phyloP scores from a whole-genome alignment of 2,888 invertebrate genomes.

The Cephus runcator region DNA sequence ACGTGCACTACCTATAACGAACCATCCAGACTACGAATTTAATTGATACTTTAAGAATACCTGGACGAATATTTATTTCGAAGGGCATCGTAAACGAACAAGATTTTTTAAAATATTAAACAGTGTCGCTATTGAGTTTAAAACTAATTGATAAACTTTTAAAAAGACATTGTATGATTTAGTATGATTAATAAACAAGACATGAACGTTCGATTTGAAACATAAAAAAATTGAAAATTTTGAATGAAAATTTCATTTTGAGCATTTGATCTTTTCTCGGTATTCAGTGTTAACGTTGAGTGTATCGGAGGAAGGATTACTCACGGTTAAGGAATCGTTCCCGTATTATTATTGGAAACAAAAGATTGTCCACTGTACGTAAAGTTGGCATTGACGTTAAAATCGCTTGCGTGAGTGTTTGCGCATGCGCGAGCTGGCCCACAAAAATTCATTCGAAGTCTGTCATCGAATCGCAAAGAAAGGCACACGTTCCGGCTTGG shows the following conservation, averaged over 20 bases:
- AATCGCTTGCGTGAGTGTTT: neutral
- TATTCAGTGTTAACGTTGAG: neutral
- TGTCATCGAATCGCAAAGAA: constrained; percentile 16
- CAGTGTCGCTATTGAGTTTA: neutral
- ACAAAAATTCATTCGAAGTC: constrained; percentile 26
- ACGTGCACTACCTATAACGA: neutral
- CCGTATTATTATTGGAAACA: neutral
- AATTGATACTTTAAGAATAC: neutral
- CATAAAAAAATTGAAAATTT: neutral
- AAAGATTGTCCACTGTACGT: neutral
- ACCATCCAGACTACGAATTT: neutral
- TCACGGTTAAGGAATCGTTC: neutral
- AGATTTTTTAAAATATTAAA: neutral
- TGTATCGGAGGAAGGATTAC: neutral
- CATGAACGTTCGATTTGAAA: neutral
- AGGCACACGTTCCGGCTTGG: constrained; percentile 9
- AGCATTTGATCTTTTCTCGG: neutral
- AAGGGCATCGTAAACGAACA: neutral
- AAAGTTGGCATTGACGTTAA: neutral
- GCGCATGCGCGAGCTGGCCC: neutral
- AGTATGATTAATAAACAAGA: neutral
- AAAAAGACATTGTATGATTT: neutral
- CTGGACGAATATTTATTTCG: neutral
- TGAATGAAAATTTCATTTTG: neutral
- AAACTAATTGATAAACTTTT: neutral